Evolutionary conservation across 1,140 invertebrate species (phyloP).

Genomic region (Tetramorium alpestre): DNA sequence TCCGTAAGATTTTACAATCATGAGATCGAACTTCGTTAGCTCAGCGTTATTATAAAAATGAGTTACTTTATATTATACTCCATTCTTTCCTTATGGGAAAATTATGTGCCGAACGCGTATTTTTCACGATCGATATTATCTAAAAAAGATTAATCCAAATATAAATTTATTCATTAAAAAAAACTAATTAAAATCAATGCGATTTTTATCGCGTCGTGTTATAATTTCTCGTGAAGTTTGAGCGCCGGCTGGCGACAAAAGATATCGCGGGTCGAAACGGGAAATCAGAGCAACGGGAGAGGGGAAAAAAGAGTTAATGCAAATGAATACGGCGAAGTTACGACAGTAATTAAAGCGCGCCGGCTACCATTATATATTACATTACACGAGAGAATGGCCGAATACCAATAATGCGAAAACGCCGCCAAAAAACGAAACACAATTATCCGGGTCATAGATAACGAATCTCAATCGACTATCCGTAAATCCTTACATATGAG

Average conservation of each 20-base stretch:
- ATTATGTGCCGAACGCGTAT: background rate
- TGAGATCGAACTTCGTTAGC: background rate
- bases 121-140: background rate
- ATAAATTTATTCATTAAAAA: conserved; percentile 32
- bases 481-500: background rate
- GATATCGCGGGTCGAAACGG: conserved; percentile 34
- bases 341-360: conserved; percentile 53
- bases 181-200: conserved; percentile 33
- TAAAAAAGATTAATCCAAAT: background rate
- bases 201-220: conserved; percentile 36
- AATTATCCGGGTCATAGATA: conserved; percentile 40
- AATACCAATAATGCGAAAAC: conserved; percentile 53
- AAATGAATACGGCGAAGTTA: conserved; percentile 57
- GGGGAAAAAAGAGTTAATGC: conserved; percentile 38
- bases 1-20: background rate
- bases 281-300: conserved; percentile 14
- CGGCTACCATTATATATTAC: conserved; percentile 40
- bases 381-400: conserved; percentile 31
- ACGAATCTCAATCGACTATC: conserved; percentile 26
- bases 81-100: background rate
- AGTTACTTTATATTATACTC: background rate
- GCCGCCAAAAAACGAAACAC: conserved; percentile 18
- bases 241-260: conserved; percentile 53
- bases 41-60: background rate
- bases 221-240: conserved; percentile 42